Base-by-base conservation (phyloP, 2,113 vertebrate genomes). In the Bufo bufo region DNA sequence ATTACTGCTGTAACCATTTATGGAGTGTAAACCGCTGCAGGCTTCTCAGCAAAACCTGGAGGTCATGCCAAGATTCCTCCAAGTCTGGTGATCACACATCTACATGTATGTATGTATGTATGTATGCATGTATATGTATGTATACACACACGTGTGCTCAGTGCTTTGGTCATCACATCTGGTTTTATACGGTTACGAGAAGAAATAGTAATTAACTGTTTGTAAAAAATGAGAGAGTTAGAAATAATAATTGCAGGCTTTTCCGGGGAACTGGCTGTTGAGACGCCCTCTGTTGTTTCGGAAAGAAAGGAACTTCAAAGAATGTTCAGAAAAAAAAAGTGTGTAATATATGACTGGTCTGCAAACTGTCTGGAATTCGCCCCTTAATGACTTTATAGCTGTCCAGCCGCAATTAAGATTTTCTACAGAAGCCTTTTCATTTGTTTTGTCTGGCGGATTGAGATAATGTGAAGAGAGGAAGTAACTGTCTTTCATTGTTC, bases 351-450 rank as follows among this genome's bases (percentile, higher is more conserved):
- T 96, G 95, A 95, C 93, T 94, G 96, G 96, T 97, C 97, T 97
- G 96, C 96, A 95, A 95, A 97, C 96, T 97, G 97, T 99, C 97
- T 99, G 97, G 96, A 97, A 99, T 98, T 98, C 96, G 96, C 94
- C 90, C 94, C 96, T 97, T 97, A 98, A 99, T 98, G 95, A 96
- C 95, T 99, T 99, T 99, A 99, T 96, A 95, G 95, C 97, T 96
- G 95, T 97, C 95, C 95, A 96, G 92, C 94, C 94, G 94, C 96
- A 96, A 96, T 97, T 95, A 96, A 92, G 95, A 94, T 94, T 96
- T 97, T 95, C 94, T 93, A 92, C 93, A 94, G 94, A 94, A 95
- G 94, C 94, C 93, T 94, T 95, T 96, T 97, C 95, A 94, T 96
- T 96, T 98, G 96, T 95, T 97, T 96, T 92, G 85, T 96, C 96